Conservation (phyloP, 2,888 invertebrate genomes). For the Aethes cnicana region DNA sequence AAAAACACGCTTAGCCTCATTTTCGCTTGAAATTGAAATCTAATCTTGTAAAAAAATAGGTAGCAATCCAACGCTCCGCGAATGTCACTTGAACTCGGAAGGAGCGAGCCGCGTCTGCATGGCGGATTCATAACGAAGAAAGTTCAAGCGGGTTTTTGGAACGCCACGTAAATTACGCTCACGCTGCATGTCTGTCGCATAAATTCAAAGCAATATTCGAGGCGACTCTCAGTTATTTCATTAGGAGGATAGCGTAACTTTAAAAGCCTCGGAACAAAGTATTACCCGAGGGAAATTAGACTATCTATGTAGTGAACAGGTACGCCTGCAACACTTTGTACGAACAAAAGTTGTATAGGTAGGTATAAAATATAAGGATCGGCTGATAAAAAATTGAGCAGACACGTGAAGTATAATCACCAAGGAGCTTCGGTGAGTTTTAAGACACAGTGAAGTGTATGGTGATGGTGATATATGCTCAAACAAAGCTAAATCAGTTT, state of each 20-base stretch:
- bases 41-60: not conserved
- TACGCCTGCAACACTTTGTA: conserved; percentile 10
- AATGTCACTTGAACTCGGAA: conserved; percentile 57
- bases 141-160: conserved; percentile 43
- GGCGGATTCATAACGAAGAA: conserved; percentile 43
- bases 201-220: conserved; percentile 27
- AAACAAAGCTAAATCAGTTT: conserved; percentile 7
- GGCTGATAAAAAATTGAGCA: not conserved
- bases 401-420: not conserved
- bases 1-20: not conserved
- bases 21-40: not conserved
- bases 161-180: conserved; percentile 30
- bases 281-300: conserved; percentile 20
- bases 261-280: conserved; percentile 18
- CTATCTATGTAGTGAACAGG: conserved; percentile 8
- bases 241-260: conserved; percentile 17
- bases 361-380: no score
- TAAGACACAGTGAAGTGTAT: conserved; percentile 3
- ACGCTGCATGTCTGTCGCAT: conserved; percentile 25
- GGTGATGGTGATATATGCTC: conserved; percentile 3
- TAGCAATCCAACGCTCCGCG: conserved; percentile 40
- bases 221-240: conserved; percentile 24
- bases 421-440: not conserved
- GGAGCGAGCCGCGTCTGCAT: conserved; percentile 52
- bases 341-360: conserved; percentile 2